Percentiles rank a stretch among this genome's conserved stretches.
phyloP scores from a whole-genome alignment of 2,113 vertebrate species.

The Pollimyrus isidori region DNA sequence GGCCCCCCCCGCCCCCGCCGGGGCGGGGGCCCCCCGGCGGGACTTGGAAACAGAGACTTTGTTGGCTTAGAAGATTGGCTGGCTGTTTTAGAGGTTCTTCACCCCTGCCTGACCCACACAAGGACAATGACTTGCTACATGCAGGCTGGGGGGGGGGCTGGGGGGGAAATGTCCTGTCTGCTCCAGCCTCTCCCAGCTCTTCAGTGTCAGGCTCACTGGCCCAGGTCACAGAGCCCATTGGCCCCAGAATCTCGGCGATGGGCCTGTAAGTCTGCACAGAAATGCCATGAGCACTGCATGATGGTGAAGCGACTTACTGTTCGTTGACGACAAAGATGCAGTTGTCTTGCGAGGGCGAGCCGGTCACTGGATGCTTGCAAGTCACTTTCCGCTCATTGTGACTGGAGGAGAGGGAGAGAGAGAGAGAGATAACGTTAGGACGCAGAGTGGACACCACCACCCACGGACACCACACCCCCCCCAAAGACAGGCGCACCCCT shows the following conservation, averaged over 20 bases:
- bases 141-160: neutral
- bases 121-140: neutral
- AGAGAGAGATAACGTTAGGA: neutral
- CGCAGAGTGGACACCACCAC: neutral
- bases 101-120: neutral
- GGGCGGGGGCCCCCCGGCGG: no score
- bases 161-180: neutral
- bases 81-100: neutral
- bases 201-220: neutral
- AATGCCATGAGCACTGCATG: neutral
- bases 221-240: neutral
- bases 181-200: neutral
- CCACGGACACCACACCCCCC: neutral
- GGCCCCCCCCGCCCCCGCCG: no score
- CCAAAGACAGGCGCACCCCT: neutral
- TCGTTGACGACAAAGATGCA: slow-evolving; percentile 78
- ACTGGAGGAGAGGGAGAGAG: slow-evolving; percentile 39
- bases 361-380: slow-evolving; percentile 72
- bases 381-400: slow-evolving; percentile 79
- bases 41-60: neutral
- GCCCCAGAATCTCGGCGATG: neutral
- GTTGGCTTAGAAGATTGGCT: neutral
- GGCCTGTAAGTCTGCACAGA: neutral
- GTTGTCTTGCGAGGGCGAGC: slow-evolving; percentile 72
- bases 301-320: slow-evolving; percentile 61